These are phyloP conservation scores for Arrhamphus sclerolepis DNA, from an alignment of 2,797 vertebrate species.

Conservation along the genomic window DNA sequence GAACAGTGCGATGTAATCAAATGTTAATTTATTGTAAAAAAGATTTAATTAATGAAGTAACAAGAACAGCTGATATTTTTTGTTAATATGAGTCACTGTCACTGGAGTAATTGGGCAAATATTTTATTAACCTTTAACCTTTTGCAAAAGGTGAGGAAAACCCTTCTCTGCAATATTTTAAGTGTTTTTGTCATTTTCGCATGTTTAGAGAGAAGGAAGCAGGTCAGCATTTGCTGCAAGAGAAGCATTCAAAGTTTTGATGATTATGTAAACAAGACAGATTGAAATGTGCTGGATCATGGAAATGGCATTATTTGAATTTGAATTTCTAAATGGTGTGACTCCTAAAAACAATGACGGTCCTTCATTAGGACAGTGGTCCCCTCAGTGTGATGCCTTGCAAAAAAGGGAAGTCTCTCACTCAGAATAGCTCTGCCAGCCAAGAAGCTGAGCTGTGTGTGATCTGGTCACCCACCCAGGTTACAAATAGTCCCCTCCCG, in stretches of 20 bases:
- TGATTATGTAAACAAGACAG: slow-evolving; percentile 18
- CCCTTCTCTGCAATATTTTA: neutral
- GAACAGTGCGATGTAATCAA: neutral
- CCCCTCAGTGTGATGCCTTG: slow-evolving; percentile 44
- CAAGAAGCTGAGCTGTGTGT: slow-evolving; percentile 62
- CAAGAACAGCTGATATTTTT: too few species aligned
- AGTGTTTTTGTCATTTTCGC: neutral
- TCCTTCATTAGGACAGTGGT: slow-evolving; percentile 24
- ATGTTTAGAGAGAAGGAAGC: too few species aligned
- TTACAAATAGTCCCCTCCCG: slow-evolving; percentile 66
- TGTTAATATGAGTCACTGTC: too few species aligned
- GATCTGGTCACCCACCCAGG: slow-evolving; percentile 72
- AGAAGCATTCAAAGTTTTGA: too few species aligned
- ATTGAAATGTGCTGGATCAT: slow-evolving; percentile 3
- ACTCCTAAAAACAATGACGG: slow-evolving; percentile 12
- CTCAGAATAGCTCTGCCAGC: slow-evolving; percentile 45
- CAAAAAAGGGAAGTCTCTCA: slow-evolving; percentile 49
- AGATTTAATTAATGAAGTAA: too few species aligned
- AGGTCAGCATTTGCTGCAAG: too few species aligned
- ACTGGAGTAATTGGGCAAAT: too few species aligned
- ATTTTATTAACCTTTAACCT: too few species aligned
- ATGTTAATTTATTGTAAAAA: too few species aligned
- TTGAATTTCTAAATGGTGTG: slow-evolving; percentile 32
- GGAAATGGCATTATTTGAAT: slow-evolving; percentile 29
- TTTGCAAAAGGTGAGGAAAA: too few species aligned